Evolutionary conservation across 2,888 invertebrate genomes (phyloP), one percentile per base, ranked within the genome.

Genomic region (Melinaea marsaeus): DNA sequence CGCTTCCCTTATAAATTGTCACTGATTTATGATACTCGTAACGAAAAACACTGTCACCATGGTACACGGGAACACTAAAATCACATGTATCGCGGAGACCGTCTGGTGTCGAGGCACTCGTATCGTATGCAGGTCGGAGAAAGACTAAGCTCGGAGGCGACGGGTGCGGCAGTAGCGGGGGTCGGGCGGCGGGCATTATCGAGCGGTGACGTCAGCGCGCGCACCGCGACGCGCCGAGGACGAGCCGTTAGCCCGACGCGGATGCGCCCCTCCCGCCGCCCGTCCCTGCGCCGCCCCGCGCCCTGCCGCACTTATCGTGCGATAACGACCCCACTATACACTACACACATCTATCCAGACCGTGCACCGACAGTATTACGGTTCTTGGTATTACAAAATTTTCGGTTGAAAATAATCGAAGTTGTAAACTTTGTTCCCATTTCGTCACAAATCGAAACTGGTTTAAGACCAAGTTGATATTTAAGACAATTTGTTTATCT

Each of bases 151-250:
- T 72, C 74, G 73, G 73, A 68, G 74, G 75, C 72, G 72, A 74
- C 70, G 74, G 72, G 75, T 63, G 72, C 63, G 67, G 70, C 67
- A 71, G 65, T 42, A 42, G 42, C 42, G 42, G 42, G 42, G 42
- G 9, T 42, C 42, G 42, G 76, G 77, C 76, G 79, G 85, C 86
- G 77, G 85, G 88, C 87, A 88, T 88, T 90, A 90, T 90, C 89
- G 90, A 90, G 84, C 90, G 90, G 88, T 90, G 90, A 90, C 90
- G 90, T 90, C 90, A 90, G 90, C 90, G 90, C 89, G 90, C 90
- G 90, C 90, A 89, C 82, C 85, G 79, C 84, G 79, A 79, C 84
- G 76, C 80, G 75, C 76, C 78, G 81, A 80, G 85, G 85, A 83
- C 85, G 83, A 84, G 87, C 89, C 88, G 89, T 88, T 87, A 88